phyloP scores from a whole-genome alignment of 2,888 invertebrate genomes.

The Dinocampus coccinellae region DNA sequence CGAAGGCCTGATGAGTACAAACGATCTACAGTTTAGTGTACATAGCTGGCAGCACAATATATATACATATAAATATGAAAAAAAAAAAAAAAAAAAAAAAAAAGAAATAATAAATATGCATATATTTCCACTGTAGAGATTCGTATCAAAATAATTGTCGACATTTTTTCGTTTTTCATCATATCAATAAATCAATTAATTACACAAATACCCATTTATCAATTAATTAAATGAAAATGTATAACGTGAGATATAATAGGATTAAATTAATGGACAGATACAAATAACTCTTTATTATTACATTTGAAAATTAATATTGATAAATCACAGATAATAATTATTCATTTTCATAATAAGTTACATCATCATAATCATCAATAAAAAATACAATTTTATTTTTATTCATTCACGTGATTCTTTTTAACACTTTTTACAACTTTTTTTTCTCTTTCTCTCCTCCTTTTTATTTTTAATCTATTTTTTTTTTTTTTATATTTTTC shows the following conservation, averaged over 20 bases:
- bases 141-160: background rate
- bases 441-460: constrained; percentile 8
- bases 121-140: background rate
- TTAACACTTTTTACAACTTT: background rate
- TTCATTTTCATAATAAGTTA: background rate
- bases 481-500: too few relatives aligned
- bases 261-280: background rate
- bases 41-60: background rate
- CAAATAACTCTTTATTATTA: background rate
- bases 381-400: constrained; percentile 32
- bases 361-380: background rate
- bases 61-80: too few relatives aligned
- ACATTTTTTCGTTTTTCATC: too few relatives aligned
- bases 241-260: background rate
- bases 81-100: too few relatives aligned
- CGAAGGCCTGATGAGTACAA: constrained; percentile 45
- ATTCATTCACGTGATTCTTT: background rate
- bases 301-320: background rate
- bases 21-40: constrained; percentile 40
- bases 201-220: background rate
- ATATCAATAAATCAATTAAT: background rate
- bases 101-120: background rate
- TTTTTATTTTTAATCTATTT: constrained; percentile 21
- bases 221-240: background rate
- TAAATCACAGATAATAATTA: background rate